Percentiles rank a stretch among this genome's conserved stretches.
Conservation (phyloP, 2,888 invertebrate genomes). For the Idaea straminata region DNA sequence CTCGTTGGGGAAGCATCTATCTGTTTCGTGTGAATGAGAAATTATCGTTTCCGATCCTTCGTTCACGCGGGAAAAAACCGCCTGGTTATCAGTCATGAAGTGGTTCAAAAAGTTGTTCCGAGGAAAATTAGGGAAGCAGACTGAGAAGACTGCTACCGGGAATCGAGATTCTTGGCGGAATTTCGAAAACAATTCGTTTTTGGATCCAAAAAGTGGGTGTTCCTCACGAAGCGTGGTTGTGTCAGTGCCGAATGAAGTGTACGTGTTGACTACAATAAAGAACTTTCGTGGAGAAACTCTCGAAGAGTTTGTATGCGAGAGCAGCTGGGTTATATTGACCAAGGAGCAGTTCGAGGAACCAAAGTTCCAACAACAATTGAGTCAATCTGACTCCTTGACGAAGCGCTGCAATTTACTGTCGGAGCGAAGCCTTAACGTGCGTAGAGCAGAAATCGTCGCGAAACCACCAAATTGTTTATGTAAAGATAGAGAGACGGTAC, state of each 20-base stretch:
- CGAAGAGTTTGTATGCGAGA: constrained; percentile 59
- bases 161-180: constrained; percentile 34
- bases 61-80: constrained; percentile 83
- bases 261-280: constrained; percentile 60
- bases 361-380: constrained; percentile 54
- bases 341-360: constrained; percentile 57
- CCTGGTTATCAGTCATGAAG: constrained; percentile 80
- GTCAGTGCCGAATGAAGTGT: constrained; percentile 45
- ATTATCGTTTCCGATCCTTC: constrained; percentile 81
- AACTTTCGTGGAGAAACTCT: constrained; percentile 61
- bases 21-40: constrained; percentile 77
- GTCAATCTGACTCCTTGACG: constrained; percentile 48
- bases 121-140: constrained; percentile 75
- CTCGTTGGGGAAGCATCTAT: constrained; percentile 38
- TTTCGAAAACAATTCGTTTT: constrained; percentile 36
- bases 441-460: constrained; percentile 44
- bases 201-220: constrained; percentile 22
- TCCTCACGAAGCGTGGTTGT: constrained; percentile 32
- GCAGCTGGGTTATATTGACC: constrained; percentile 66
- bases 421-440: constrained; percentile 38
- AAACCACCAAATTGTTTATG: constrained; percentile 65
- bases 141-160: constrained; percentile 32
- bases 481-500: constrained; percentile 32
- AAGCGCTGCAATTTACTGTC: constrained; percentile 52
- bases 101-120: constrained; percentile 84